Base-by-base conservation (phyloP, 2,888 invertebrate genomes). In the Litoditis marina region DNA sequence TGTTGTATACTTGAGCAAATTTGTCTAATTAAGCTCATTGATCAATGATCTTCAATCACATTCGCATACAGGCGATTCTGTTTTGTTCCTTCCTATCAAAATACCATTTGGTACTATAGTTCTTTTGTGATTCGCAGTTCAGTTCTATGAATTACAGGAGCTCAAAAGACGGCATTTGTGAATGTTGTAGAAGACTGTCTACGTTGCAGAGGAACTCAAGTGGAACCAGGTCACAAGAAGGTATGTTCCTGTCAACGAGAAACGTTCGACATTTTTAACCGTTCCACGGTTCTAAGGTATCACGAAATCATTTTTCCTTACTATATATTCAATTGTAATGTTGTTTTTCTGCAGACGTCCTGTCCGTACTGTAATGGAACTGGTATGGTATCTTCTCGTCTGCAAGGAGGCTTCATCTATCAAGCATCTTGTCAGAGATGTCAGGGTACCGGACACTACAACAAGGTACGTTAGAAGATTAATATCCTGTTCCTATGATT, bases 351-450 rank as follows among this genome's bases (percentile, higher is more conserved):
- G 3, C 42, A 34, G 52, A 39, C 47, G 1, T 30, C 51, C 30
- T 99, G 98, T 83, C 89, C 89, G 2, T 90, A 90, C 82, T 99
- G 98, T 84, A 92, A 94, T 85, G 98, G 98, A 8, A 91, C 92
- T 2, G 98, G 98, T 61, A 92, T 94, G 90, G 92, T 93, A 13
- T 71, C 77, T 7, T 75, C 76, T 54, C 68, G 72, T 47, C 65
- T 78, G 51, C 76, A 85, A 91, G 92, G 77, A 6, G 79, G 79
- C 30, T 79, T 76, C 64, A 75, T 73, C 65, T 75, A 75, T 56
- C 74, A 73, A 49, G 57, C 68, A 27, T 54, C 68, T 27, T 78
- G 74, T 50, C 55, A 59, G 36, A 94, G 59, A 94, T 95, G 0
- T 96, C 95, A 90, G 78, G 94, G 94, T 0, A 88, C 90, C 0